phyloP scores from a whole-genome alignment of 2,113 vertebrate genomes.

The Oryzias melastigma region DNA sequence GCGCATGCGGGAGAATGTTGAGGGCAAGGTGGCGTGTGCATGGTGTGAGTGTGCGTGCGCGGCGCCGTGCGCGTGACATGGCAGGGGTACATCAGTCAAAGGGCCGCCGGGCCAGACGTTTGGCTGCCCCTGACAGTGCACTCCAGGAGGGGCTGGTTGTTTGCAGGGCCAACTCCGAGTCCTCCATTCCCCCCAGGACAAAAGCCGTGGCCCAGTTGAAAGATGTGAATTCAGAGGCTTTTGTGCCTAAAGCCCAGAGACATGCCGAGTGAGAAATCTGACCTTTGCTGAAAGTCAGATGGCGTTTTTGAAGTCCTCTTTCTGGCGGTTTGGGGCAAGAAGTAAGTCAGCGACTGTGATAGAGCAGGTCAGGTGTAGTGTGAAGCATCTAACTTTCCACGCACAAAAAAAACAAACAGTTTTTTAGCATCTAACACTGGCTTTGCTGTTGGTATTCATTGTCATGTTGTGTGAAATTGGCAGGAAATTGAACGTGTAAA shows the following conservation, averaged over 20 bases:
- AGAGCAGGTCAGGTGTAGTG: slow-evolving; percentile 34
- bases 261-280: slow-evolving; percentile 75
- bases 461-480: slow-evolving; percentile 75
- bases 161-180: slow-evolving; percentile 74
- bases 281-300: slow-evolving; percentile 69
- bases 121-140: slow-evolving; percentile 78
- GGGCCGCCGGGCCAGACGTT: slow-evolving; percentile 77
- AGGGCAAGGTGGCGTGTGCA: slow-evolving; percentile 69
- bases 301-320: slow-evolving; percentile 81
- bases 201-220: slow-evolving; percentile 77
- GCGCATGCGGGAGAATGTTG: slow-evolving; percentile 71
- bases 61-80: slow-evolving; percentile 71
- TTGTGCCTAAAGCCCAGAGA: slow-evolving; percentile 69
- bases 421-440: slow-evolving; percentile 20
- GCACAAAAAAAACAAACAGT: slow-evolving; percentile 59
- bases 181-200: slow-evolving; percentile 73
- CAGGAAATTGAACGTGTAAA: slow-evolving; percentile 79
- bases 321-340: slow-evolving; percentile 64
- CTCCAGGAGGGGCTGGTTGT: slow-evolving; percentile 80
- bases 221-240: slow-evolving; percentile 82
- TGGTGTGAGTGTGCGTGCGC: slow-evolving; percentile 47
- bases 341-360: slow-evolving; percentile 52
- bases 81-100: slow-evolving; percentile 82
- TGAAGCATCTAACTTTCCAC: slow-evolving; percentile 37
- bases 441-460: slow-evolving; percentile 56